phyloP scores from a whole-genome alignment of 2,113 vertebrate species.

The Pseudolaguvia tuberculata region DNA sequence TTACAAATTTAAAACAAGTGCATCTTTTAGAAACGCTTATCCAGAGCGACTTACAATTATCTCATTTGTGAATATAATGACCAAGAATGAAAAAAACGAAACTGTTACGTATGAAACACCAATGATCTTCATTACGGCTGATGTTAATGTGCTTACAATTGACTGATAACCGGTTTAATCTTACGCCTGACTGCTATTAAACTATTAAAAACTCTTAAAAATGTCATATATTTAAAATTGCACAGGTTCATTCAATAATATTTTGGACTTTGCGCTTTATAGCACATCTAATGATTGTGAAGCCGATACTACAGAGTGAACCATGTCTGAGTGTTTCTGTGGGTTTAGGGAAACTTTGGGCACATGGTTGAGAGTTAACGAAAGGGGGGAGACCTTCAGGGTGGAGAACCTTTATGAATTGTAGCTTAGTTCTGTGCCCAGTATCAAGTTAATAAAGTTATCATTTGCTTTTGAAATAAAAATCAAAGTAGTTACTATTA shows the following conservation, averaged over 20 bases:
- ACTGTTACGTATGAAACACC: too few species aligned
- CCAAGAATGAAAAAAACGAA: too few species aligned
- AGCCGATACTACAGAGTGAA: not conserved
- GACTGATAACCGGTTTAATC: too few species aligned
- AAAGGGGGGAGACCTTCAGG: not conserved
- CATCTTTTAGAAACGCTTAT: too few species aligned
- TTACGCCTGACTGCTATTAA: too few species aligned
- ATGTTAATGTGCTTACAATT: too few species aligned
- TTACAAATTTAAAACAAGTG: too few species aligned
- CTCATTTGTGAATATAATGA: too few species aligned
- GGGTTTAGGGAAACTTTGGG: conserved; percentile 26
- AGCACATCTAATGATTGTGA: not conserved
- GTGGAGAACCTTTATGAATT: conserved; percentile 30
- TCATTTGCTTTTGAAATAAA: conserved; percentile 5
- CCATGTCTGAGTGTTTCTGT: not conserved
- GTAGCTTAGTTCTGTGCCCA: conserved; percentile 30
- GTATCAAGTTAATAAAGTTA: conserved; percentile 38
- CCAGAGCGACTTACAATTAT: too few species aligned
- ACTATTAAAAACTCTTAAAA: not conserved
- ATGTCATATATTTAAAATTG: not conserved
- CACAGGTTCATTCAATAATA: not conserved
- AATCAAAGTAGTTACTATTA: too few species aligned
- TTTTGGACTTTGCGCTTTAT: not conserved
- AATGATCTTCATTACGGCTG: too few species aligned
- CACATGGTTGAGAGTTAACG: conserved; percentile 2